Conservation (phyloP, 2,113 vertebrate species). For the Podarcis raffonei region DNA sequence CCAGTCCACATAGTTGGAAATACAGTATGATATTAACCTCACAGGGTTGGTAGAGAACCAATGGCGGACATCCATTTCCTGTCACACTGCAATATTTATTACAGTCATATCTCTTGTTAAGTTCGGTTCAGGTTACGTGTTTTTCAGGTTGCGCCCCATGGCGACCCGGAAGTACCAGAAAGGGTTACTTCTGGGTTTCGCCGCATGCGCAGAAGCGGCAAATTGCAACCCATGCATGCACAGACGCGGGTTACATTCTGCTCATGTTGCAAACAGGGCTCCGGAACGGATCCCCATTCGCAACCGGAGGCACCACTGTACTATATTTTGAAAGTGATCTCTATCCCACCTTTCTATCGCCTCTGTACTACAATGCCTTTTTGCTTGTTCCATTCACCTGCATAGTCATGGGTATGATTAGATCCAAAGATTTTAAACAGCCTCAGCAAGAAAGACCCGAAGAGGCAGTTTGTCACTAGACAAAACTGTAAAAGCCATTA, state of each 20-base stretch:
- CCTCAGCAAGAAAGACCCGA: background rate
- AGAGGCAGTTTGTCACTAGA: background rate
- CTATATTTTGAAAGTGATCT: background rate
- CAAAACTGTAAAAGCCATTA: background rate
- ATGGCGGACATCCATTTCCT: background rate
- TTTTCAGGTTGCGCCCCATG: no score
- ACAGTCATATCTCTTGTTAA: no score
- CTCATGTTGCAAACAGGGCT: no score
- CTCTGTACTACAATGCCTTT: background rate
- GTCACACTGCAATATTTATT: background rate
- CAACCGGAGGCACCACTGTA: no score
- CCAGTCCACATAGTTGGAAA: background rate
- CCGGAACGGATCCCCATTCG: no score
- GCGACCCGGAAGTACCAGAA: no score
- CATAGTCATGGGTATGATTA: background rate
- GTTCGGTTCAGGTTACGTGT: no score
- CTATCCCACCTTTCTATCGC: background rate
- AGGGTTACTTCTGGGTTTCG: no score
- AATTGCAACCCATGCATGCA: no score
- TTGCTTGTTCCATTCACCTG: background rate
- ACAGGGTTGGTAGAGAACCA: background rate
- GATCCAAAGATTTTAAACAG: background rate
- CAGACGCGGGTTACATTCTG: no score
- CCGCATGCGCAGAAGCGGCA: no score
- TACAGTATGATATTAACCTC: background rate